Percentiles rank a stretch among this genome's conserved stretches.
These are phyloP conservation scores for Pongo abelii DNA, from an alignment of 2,113 vertebrate genomes.

Conservation along the genomic window DNA sequence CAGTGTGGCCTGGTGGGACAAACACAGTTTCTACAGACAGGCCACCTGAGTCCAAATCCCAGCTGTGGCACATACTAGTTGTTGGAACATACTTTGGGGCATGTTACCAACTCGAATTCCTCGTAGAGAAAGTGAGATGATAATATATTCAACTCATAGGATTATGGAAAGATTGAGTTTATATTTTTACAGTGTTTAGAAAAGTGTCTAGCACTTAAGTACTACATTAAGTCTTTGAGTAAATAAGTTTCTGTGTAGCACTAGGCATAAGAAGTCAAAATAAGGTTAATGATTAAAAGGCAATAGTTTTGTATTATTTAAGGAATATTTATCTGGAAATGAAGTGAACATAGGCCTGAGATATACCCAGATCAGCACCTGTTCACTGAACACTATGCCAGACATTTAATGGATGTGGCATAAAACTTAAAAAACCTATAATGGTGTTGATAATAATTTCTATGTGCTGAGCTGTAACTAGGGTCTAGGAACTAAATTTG, in stretches of 20 bases:
- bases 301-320: background rate
- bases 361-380: background rate
- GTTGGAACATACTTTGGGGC: background rate
- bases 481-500: background rate
- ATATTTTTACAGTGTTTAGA: background rate
- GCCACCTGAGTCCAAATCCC: background rate
- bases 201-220: background rate
- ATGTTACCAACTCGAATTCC: background rate
- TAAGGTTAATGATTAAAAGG: background rate
- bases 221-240: background rate
- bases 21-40: background rate
- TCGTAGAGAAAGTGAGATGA: background rate
- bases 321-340: background rate
- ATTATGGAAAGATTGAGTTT: background rate
- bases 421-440: background rate
- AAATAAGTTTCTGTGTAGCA: background rate
- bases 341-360: background rate
- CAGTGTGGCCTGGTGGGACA: background rate
- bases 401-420: no score
- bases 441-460: background rate
- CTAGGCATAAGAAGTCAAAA: background rate
- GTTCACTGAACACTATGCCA: background rate
- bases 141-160: background rate
- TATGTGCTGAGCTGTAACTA: background rate
- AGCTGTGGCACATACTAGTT: background rate